Base-by-base conservation (phyloP, 2,888 invertebrate species). In the Aphodius granarius region DNA sequence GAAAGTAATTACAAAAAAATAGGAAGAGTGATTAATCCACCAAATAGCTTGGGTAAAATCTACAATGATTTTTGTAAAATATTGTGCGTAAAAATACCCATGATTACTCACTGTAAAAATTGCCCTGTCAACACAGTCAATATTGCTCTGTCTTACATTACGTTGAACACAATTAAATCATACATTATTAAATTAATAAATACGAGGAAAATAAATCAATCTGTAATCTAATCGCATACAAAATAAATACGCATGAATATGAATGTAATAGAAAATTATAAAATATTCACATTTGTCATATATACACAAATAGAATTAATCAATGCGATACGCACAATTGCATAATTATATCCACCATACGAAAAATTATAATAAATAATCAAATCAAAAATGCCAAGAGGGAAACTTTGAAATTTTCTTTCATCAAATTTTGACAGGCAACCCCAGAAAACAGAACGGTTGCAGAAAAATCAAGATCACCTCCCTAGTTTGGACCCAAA, bases 401-500 rank as follows among this genome's bases (percentile, higher is more conserved):
- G 19, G 19, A 65, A 65, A 6, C 5, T 18, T 19, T 65, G 17
- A 65, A n/a, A 65, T 21, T 71, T 71, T 19, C 20, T 71, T 71
- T 43, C 66, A 65, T 17, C 5, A 18, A 18, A 65, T 65, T 65
- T 65, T 3, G 17, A 18, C 5, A 65, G 19, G 43, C 43, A 6
- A 43, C 43, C 43, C 43, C 6, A 43, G 13, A 43, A 43, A 43
- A 43, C 4, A 0, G 13, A 43, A 43, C 43, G 13, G 43, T 3
- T 13, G 3, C 43, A 43, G 43, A 43, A 43, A 43, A 6, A 43
- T n/a, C n/a, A 43, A 43, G 43, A 43, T 43, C 43, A 43, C 43
- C 43, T 43, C 43, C 68, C 68, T 68, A 68, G 68, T 77, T 79
- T 79, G 79, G 79, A 79, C 79, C 79, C 79, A 79, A 79, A 75